These are phyloP conservation scores for Porites divaricata DNA, from an alignment of 92 coral and sea anemone genomes.

Conservation along the genomic window DNA sequence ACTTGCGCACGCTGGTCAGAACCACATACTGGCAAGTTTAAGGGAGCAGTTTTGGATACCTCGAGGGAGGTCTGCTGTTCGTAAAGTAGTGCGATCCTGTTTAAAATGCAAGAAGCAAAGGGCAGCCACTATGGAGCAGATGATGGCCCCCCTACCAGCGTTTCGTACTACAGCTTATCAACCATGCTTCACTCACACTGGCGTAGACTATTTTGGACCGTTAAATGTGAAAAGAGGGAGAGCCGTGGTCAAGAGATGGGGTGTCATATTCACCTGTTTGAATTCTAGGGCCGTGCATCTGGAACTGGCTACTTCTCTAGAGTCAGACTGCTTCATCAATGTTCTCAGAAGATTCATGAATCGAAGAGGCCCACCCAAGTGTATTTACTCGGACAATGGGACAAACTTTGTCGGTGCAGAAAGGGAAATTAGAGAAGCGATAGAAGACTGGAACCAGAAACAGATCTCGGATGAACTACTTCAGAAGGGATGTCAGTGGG, in stretches of 20 bases:
- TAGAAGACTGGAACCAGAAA: conserved; percentile 38
- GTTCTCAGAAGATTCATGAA: conserved; percentile 46
- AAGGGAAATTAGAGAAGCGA: conserved; percentile 43
- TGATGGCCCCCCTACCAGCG: conserved; percentile 52
- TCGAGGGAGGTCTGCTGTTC: conserved; percentile 46
- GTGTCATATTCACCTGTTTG: conserved; percentile 61
- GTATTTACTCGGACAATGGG: conserved; percentile 51
- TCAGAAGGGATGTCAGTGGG: conserved; percentile 36
- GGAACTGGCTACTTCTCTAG: conserved; percentile 51
- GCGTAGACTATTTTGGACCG: conserved; percentile 61
- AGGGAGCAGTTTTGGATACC: conserved; percentile 50
- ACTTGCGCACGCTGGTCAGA: conserved; percentile 63
- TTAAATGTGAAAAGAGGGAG: conserved; percentile 53
- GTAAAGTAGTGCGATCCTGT: conserved; percentile 49
- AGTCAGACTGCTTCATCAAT: conserved; percentile 48
- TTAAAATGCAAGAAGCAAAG: conserved; percentile 45
- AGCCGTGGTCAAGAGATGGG: conserved; percentile 55
- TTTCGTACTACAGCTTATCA: conserved; percentile 44
- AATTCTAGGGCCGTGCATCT: conserved; percentile 50
- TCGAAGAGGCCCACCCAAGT: conserved; percentile 50
- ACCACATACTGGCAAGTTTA: conserved; percentile 46
- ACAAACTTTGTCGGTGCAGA: conserved; percentile 50
- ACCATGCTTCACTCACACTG: conserved; percentile 62
- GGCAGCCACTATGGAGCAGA: conserved; percentile 51
- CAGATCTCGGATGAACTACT: conserved; percentile 47